Base-by-base conservation (phyloP, 2,888 invertebrate genomes). In the Sarcophaga caerulescens region DNA sequence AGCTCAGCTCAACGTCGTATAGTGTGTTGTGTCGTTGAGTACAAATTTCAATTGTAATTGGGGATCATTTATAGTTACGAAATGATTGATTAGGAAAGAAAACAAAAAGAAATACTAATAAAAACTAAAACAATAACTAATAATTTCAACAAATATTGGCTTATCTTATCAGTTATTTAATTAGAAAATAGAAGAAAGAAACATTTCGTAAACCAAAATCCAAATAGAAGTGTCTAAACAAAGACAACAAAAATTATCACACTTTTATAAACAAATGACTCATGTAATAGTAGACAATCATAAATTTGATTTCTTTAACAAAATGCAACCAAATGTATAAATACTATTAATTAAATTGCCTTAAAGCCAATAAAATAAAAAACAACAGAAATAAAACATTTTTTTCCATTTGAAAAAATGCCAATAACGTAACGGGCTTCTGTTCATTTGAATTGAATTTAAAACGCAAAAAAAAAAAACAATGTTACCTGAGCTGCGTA, bases 371-470 rank as follows among this genome's bases (percentile, higher is more conserved):
- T 47, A 47, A 14, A 47, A 47, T 14, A 1, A 1, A 47, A 47
- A 47, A 4, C 47, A 47, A 47, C 1, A 47, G 14, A 47, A 47
- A 47, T 10, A 47, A 47, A 14, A 47, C 47, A 47, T 47, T 52
- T 14, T 52, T 52, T 52, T 14, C 2, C 0, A 14, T 78, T 78
- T 83, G 68, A 74, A 70, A 80, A 84, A 62, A 66, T 75, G 79
- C 84, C 84, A 80, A 65, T 57, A 69, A 70, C 75, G 79, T 70
- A 84, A 79, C 84, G 75, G 47, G 11, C 4, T 47, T 14, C 14
- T 47, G 14, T 14, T 14, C 14, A 52, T 52, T 52, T 52, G 52
- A 52, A 52, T 52, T 52, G 17, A 52, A 52, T 52, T 14, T 52
- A 52, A 35, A 52, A 47, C 14, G 47, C 47, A 47, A 47, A 47